These are phyloP conservation scores for Synergus gifuensis DNA, from an alignment of 2,888 invertebrate genomes.

Conservation along the genomic window DNA sequence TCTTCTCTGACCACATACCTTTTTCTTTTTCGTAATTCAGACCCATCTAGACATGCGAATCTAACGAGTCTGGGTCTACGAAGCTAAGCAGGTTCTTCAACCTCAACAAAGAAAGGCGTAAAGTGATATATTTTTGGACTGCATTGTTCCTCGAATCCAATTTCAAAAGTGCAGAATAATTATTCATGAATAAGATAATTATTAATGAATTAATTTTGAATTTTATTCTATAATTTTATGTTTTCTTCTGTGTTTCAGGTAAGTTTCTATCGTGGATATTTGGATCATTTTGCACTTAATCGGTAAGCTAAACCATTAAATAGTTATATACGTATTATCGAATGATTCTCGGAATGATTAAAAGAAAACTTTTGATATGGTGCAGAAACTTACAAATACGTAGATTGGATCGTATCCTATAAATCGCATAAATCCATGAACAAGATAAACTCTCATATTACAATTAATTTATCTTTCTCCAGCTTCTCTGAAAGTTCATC, in stretches of 20 bases:
- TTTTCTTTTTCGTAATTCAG: conserved; percentile 27
- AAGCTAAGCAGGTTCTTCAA: neutral
- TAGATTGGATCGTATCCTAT: neutral
- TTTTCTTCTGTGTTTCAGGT: neutral
- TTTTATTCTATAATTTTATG: neutral
- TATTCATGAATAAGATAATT: no score
- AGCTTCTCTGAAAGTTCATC: conserved; percentile 14
- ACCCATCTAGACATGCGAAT: conserved; percentile 42
- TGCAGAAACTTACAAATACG: no score
- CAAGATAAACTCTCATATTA: neutral
- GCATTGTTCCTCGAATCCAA: neutral
- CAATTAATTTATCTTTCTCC: neutral
- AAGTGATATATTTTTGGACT: neutral
- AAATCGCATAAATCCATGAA: neutral
- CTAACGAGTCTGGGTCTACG: conserved; percentile 2
- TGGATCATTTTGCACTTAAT: neutral
- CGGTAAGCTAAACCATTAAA: neutral
- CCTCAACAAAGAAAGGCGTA: neutral
- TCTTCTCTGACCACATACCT: conserved; percentile 7
- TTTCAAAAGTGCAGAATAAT: no score
- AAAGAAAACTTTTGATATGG: no score
- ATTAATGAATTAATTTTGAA: no score
- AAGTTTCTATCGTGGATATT: neutral
- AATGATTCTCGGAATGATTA: no score
- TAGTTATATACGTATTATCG: no score